phyloP scores from a whole-genome alignment of 64 coral and sea anemone species.

The Montipora efflorescens region DNA sequence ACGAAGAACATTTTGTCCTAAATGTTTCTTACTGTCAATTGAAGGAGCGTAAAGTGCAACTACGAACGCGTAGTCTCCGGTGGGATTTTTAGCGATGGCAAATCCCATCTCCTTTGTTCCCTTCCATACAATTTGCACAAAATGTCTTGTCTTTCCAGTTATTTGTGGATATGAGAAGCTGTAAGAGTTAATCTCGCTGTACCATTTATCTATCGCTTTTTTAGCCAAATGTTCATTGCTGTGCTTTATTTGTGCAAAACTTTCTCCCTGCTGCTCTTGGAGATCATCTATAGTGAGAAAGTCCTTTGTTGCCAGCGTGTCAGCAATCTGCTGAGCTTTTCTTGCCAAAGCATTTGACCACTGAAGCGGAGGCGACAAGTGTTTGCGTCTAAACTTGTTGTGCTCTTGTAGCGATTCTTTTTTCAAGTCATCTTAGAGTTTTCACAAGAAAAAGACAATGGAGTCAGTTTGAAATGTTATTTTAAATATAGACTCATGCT shows the following conservation, averaged over 20 bases:
- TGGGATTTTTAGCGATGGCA: constrained; percentile 63
- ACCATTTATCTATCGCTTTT: constrained; percentile 78
- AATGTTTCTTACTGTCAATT: constrained; percentile 20
- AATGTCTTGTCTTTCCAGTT: constrained; percentile 71
- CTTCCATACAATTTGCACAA: constrained; percentile 91
- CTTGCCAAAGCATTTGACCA: constrained; percentile 79
- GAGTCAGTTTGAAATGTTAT: not conserved
- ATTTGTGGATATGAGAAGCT: constrained; percentile 89
- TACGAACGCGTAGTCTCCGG: constrained; percentile 81
- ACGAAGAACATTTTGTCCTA: constrained; percentile 58
- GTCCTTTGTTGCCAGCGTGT: constrained; percentile 63
- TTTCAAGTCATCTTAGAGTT: constrained; percentile 61
- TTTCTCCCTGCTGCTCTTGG: constrained; percentile 81
- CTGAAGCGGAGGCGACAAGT: constrained; percentile 64
- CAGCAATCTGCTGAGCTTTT: constrained; percentile 74
- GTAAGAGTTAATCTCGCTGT: constrained; percentile 80
- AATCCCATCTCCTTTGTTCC: constrained; percentile 74
- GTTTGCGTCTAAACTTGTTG: constrained; percentile 71
- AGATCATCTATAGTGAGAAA: constrained; percentile 75
- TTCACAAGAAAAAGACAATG: not conserved
- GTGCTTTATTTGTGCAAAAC: constrained; percentile 65
- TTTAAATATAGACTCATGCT: not conserved
- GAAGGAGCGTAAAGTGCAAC: constrained; percentile 79
- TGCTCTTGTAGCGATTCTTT: constrained; percentile 70
- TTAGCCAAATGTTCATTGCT: constrained; percentile 10